Conservation (phyloP, 2,888 invertebrate species). For the Hartigia nigra region DNA sequence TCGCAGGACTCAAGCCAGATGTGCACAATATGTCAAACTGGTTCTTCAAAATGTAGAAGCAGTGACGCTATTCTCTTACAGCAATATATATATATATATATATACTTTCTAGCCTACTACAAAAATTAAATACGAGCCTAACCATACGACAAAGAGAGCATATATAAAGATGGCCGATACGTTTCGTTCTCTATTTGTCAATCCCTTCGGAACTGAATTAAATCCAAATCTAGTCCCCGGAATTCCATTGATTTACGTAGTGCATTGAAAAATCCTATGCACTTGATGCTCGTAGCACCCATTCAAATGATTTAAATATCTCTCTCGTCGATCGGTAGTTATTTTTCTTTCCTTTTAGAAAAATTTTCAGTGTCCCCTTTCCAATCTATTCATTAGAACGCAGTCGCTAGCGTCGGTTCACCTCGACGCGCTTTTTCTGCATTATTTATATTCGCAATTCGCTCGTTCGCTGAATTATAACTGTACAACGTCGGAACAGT, state of each 20-base stretch:
- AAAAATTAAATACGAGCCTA: background rate
- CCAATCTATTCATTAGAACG: background rate
- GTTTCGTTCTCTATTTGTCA: background rate
- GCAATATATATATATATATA: background rate
- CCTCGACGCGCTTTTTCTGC: constrained; percentile 1
- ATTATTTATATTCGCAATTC: constrained; percentile 4
- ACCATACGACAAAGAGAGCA: background rate
- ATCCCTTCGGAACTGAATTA: background rate
- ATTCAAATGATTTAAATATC: background rate
- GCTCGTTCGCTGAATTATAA: constrained; percentile 25
- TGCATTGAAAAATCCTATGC: background rate
- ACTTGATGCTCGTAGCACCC: background rate
- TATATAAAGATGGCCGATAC: too few species aligned
- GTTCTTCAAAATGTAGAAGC: background rate
- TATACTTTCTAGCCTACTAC: background rate
- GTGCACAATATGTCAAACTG: background rate
- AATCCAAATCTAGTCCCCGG: background rate
- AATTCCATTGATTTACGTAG: background rate
- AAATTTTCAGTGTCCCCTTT: background rate
- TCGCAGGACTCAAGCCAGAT: background rate
- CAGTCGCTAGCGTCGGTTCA: background rate
- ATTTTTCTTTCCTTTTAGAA: background rate
- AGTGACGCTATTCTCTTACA: background rate
- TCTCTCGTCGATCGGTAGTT: background rate
- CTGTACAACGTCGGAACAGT: constrained; percentile 25